Percentiles rank a stretch among this genome's conserved stretches.
These are phyloP conservation scores for Sitodiplosis mosellana DNA, from an alignment of 1,140 invertebrate species.

Conservation along the genomic window DNA sequence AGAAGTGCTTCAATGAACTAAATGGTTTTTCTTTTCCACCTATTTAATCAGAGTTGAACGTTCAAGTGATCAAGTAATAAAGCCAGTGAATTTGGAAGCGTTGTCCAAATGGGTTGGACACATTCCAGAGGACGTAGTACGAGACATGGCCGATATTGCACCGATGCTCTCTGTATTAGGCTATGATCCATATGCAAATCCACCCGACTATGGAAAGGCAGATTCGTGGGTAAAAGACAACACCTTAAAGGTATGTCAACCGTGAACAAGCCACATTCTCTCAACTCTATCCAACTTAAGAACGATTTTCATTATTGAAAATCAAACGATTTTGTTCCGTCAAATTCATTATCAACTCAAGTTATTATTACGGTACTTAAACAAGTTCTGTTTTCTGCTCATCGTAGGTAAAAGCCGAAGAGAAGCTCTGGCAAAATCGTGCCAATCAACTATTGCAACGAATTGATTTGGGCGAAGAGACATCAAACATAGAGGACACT, in stretches of 20 bases:
- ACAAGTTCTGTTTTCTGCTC: neutral
- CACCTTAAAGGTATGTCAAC: slow-evolving; percentile 32
- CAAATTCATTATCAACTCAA: neutral
- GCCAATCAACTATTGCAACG: slow-evolving; percentile 29
- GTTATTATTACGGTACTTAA: neutral
- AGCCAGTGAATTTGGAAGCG: slow-evolving; percentile 92
- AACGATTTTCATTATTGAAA: neutral
- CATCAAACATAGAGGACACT: slow-evolving; percentile 2
- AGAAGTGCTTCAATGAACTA: neutral
- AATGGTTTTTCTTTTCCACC: neutral
- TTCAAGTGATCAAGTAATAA: slow-evolving; percentile 96
- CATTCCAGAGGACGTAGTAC: slow-evolving; percentile 76
- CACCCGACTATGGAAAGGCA: slow-evolving; percentile 78
- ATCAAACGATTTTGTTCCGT: neutral
- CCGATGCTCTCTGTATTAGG: slow-evolving; percentile 83
- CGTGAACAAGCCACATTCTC: neutral
- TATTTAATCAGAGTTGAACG: slow-evolving; percentile 67
- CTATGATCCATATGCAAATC: slow-evolving; percentile 87
- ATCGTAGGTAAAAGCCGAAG: slow-evolving; percentile 29
- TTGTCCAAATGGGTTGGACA: slow-evolving; percentile 91
- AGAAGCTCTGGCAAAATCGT: slow-evolving; percentile 32
- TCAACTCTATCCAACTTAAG: neutral
- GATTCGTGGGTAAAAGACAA: slow-evolving; percentile 71
- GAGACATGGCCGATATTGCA: slow-evolving; percentile 77
- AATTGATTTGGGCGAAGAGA: slow-evolving; percentile 2